Percentiles rank a stretch among this genome's conserved stretches.
Evolutionary conservation across 1,140 invertebrate genomes (phyloP).

Genomic region (Caenorhabditis remanei): DNA sequence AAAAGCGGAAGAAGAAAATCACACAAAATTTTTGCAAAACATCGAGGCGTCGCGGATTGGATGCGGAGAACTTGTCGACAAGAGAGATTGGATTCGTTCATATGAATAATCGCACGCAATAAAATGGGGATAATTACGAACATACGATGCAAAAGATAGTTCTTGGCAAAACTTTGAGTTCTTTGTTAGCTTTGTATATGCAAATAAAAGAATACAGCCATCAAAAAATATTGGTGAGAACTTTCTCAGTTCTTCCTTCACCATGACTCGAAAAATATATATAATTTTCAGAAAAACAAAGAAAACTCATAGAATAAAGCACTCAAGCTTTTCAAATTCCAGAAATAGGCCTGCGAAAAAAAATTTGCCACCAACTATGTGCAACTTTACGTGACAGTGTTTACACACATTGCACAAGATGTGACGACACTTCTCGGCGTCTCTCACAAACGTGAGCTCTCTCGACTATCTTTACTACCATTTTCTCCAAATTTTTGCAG

Average conservation of each 20-base stretch:
- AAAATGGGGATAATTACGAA: not conserved
- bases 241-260: not conserved
- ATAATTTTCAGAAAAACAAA: not conserved
- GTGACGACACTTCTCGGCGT: not conserved
- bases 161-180: too few relatives aligned
- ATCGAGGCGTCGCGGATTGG: not conserved
- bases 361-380: not conserved
- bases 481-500: not conserved
- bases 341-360: slow-evolving; percentile 31
- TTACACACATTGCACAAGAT: slow-evolving; percentile 25
- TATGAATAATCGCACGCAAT: not conserved
- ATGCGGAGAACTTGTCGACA: slow-evolving; percentile 7
- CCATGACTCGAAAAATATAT: not conserved
- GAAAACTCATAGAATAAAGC: not conserved
- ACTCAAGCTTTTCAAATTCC: not conserved
- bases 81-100: slow-evolving; percentile 19
- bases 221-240: not conserved
- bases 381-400: not conserved
- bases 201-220: too few relatives aligned
- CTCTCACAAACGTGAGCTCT: not conserved
- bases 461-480: not conserved
- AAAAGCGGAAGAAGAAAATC: slow-evolving; percentile 26
- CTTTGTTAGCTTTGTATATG: too few relatives aligned
- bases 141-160: too few relatives aligned
- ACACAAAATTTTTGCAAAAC: not conserved